Base-by-base conservation (phyloP, 2,113 vertebrate species). In the Lates calcarifer region DNA sequence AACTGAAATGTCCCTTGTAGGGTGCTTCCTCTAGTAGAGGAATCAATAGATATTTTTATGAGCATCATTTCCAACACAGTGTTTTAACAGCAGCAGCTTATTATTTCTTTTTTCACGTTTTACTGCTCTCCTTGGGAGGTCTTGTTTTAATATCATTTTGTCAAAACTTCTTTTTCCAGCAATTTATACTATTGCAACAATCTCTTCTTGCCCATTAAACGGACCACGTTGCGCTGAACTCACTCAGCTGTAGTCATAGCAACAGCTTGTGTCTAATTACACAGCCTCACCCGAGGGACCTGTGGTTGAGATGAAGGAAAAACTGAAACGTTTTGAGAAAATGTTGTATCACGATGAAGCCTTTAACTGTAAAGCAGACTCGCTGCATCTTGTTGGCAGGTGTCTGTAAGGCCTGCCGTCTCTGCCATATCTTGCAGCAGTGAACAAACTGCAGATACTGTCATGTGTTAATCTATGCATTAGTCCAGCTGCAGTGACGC, bases 191-290 rank as follows among this genome's bases (percentile, higher is more conserved):
- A 37, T 57, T 81, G 28, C 62, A 83, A 73, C n/a, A 2, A 39
- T 53, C 55, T 61, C 39, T 61, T 37, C 15, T 26, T 1, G 2
- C 56, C 69, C 49, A 31, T 67, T 2, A 69, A 33, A 3, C 14
- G 20, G 31, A 28, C 45, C 49, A 28, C 7, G 1, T 37, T 68
- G 20, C 62, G 17, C 53, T 74, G 69, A 37, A n/a, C 39, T 75
- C 45, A 5, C 15, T 43, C 58, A 35, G 66, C 60, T 47, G 88
- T 89, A 4, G 82, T 69, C 85, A 89, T 88, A 79, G 88, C 79
- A 91, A 90, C 89, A 82, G 77, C 74, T 77, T 87, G 63, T 13
- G 13, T 35, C 66, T 75, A 62, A 89, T 90, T 81, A 80, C 57
- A n/a, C 39, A 1, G 58, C 5, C 2, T 61, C 7, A 49, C 68